phyloP scores from a whole-genome alignment of 2,888 invertebrate species.

The Calameuta pallipes region DNA sequence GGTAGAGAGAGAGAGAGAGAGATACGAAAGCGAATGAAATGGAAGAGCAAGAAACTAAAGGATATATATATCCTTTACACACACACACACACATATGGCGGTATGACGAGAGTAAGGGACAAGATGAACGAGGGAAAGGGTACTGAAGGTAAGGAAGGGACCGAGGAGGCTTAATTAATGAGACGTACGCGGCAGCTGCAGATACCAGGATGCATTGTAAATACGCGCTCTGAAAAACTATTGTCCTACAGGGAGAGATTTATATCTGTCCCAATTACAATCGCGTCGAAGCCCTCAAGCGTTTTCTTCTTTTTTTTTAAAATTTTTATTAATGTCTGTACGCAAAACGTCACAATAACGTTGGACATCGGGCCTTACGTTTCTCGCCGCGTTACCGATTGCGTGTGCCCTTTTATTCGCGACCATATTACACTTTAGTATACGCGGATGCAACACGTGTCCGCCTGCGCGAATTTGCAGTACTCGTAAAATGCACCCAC shows the following conservation, averaged over 20 bases:
- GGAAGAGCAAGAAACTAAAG: background rate
- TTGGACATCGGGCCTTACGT: background rate
- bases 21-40: background rate
- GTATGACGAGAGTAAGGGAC: slow-evolving; percentile 20
- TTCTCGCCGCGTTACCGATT: background rate
- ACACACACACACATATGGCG: background rate
- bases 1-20: no score
- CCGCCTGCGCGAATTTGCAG: background rate
- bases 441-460: slow-evolving; percentile 18
- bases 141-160: slow-evolving; percentile 24
- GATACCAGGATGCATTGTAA: slow-evolving; percentile 62
- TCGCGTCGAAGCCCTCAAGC: slow-evolving; percentile 26
- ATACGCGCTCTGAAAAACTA: slow-evolving; percentile 59
- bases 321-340: background rate
- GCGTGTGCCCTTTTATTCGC: background rate
- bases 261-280: slow-evolving; percentile 63
- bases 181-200: slow-evolving; percentile 63
- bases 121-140: slow-evolving; percentile 23
- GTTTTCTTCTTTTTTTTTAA: background rate
- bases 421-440: background rate
- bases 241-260: slow-evolving; percentile 60
- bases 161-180: slow-evolving; percentile 61
- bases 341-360: background rate
- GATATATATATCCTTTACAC: background rate
- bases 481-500: slow-evolving; percentile 51